Evolutionary conservation across 2,797 vertebrate genomes (phyloP), one percentile per base, ranked within the genome.

Genomic region (Allobates femoralis): DNA sequence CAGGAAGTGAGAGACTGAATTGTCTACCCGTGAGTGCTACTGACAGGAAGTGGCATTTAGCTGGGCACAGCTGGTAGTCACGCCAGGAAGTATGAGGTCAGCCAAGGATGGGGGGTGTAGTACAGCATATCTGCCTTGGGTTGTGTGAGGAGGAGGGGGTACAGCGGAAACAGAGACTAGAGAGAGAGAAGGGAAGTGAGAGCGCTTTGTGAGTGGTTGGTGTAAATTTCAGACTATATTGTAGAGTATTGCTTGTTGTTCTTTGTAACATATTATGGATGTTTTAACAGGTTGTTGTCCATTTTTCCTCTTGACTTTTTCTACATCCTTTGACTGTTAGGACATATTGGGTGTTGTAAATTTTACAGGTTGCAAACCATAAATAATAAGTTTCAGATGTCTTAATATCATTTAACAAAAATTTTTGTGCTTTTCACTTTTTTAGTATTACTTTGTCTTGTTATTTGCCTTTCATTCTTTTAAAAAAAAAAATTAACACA

Each of bases 61-160:
- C 58, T n/a, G 83, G 86, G 86, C 86, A 88, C 78, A 85, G 77
- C 83, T 88, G 86, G 86, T 85, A 88, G 86, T 88, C 86, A 88
- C 86, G 86, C 86, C 86, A 88, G 86, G 86, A 88, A 88, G 60
- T 81, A 80, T 88, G 86, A 88, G 83, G 82, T 88, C 86, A 85
- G 77, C 37, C 56, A 79, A 69, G 51, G 56, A 62, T 41, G 53
- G 86, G 80, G 85, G 46, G 64, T 76, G 46, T 56, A 62, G 41
- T 28, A 84, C 55, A 77, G 37, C 32, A 56, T 80, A 83, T 88
- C 83, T 87, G 81, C 32, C 64, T 55, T 81, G 51, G 41, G 75
- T 73, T 64, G 34, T 66, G 41, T 66, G 67, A 87, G 76, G 66
- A 66, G 81, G 64, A 51, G 76, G 81, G 74, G 74, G 76, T 34